Conservation (phyloP, 2,797 vertebrate species). For the Pitangus sulphuratus region DNA sequence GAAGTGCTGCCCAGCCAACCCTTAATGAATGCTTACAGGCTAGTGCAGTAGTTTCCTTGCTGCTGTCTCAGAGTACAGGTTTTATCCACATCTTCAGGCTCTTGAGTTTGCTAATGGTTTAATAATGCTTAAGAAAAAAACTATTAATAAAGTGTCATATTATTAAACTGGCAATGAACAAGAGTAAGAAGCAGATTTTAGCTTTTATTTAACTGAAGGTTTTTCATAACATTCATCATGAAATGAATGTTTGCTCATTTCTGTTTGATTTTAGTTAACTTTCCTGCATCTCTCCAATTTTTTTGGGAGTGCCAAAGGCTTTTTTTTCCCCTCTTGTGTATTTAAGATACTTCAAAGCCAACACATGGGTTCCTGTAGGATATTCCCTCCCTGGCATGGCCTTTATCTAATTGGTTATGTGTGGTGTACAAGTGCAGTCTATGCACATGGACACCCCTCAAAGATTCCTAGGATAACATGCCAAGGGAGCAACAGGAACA, state of each 20-base stretch:
- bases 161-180: neutral
- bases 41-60: neutral
- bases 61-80: neutral
- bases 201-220: neutral
- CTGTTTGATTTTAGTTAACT: constrained; percentile 51
- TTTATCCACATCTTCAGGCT: constrained; percentile 1
- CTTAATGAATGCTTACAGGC: neutral
- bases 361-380: neutral
- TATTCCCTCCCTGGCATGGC: neutral
- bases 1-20: neutral
- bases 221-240: constrained; percentile 23
- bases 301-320: neutral
- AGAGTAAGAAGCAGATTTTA: constrained; percentile 15
- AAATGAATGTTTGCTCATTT: constrained; percentile 44
- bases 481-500: neutral
- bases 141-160: neutral
- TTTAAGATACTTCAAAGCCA: constrained; percentile 32
- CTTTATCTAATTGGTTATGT: neutral
- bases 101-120: constrained; percentile 24
- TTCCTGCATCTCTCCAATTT: constrained; percentile 8
- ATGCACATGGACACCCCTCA: neutral
- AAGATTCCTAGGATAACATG: neutral
- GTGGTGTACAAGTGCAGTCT: neutral
- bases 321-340: neutral
- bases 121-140: constrained; percentile 25